A percentile compares a stretch with the other conserved stretches of the same genome.
phyloP scores from a whole-genome alignment of 2,797 vertebrate species.

The Urocyon cinereoargenteus region DNA sequence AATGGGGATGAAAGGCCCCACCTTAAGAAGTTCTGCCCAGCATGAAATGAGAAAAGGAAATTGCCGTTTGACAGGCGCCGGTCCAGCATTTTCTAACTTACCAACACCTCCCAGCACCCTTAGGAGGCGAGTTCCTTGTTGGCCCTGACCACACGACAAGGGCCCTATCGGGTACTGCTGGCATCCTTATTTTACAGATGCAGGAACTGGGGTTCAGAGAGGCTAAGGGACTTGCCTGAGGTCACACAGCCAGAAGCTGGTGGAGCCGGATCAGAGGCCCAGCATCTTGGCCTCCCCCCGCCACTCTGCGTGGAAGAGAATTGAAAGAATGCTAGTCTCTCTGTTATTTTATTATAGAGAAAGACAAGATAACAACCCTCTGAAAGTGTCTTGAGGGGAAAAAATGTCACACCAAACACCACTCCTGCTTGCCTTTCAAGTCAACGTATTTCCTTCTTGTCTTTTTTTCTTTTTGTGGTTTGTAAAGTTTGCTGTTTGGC shows the following conservation, averaged over 20 bases:
- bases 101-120: too few relatives aligned
- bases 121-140: rapidly evolving
- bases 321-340: not conserved
- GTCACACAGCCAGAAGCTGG: not conserved
- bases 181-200: not conserved
- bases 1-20: not conserved
- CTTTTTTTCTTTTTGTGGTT: not conserved
- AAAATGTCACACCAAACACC: not conserved
- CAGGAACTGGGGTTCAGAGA: not conserved
- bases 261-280: not conserved
- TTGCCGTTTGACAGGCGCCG: rapidly evolving
- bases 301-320: not conserved
- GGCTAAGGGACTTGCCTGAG: not conserved
- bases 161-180: too few relatives aligned
- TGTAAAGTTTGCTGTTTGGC: not conserved
- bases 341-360: not conserved
- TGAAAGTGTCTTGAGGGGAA: not conserved
- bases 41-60: not conserved
- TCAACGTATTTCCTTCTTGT: not conserved
- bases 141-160: rapidly evolving
- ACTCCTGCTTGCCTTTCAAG: not conserved
- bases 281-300: rapidly evolving
- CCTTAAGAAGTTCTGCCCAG: not conserved
- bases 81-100: not conserved
- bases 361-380: rapidly evolving